These are phyloP conservation scores for Bombus haemorrhoidalis DNA, from an alignment of 1,140 invertebrate genomes.

Conservation along the genomic window DNA sequence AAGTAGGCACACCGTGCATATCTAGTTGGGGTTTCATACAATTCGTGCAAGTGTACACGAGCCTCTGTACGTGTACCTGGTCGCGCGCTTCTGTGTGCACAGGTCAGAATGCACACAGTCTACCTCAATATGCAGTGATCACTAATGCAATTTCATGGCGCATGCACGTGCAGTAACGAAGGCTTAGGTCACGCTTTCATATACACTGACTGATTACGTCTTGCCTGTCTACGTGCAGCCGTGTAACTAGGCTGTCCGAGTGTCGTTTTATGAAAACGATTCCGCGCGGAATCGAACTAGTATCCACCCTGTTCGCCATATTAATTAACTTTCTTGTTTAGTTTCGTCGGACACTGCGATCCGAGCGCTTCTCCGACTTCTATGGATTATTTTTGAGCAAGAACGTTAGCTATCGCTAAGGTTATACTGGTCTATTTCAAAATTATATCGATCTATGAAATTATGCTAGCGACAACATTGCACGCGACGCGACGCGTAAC, in stretches of 20 bases:
- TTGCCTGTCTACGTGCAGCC: constrained; percentile 43
- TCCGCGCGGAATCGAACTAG: constrained; percentile 24
- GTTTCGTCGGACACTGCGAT: background rate
- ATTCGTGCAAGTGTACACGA: constrained; percentile 45
- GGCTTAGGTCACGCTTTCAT: constrained; percentile 69
- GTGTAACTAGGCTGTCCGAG: constrained; percentile 48
- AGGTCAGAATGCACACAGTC: constrained; percentile 58
- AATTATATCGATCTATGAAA: too few relatives aligned
- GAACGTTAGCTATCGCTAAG: background rate
- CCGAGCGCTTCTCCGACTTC: background rate
- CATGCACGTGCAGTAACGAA: constrained; percentile 67
- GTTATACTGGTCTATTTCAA: too few relatives aligned
- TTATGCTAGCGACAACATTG: too few relatives aligned
- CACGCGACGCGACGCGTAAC: too few relatives aligned
- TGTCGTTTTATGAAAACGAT: constrained; percentile 43
- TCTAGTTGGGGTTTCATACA: constrained; percentile 54
- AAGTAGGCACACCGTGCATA: constrained; percentile 52
- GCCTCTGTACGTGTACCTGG: constrained; percentile 1
- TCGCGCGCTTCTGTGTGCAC: constrained; percentile 37
- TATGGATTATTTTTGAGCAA: background rate
- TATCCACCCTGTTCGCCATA: too few relatives aligned
- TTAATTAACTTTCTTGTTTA: constrained; percentile 34
- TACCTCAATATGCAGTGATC: constrained; percentile 65
- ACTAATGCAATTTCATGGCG: constrained; percentile 68
- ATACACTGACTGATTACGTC: constrained; percentile 65